Conservation (phyloP, 2,888 invertebrate species). For the Ectobius pallidus region DNA sequence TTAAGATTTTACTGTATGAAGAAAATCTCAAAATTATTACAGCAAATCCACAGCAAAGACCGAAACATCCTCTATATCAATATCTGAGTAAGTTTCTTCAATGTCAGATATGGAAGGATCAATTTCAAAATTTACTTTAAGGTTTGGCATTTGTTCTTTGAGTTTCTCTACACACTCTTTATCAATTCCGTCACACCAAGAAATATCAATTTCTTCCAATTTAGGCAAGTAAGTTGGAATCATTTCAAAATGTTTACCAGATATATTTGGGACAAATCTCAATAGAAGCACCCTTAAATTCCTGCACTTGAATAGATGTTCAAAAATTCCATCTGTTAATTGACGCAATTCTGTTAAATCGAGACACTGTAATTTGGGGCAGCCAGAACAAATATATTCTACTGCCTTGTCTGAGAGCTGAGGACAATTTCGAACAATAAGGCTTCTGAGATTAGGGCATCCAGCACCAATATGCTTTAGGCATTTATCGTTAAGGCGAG, state of each 20-base stretch:
- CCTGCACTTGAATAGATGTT: not conserved
- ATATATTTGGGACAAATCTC: not conserved
- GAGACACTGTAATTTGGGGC: not conserved
- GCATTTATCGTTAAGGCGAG: no score
- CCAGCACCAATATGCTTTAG: slow-evolving; percentile 6
- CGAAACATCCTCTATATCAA: not conserved
- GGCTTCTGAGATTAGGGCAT: not conserved
- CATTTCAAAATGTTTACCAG: not conserved
- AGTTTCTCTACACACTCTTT: not conserved
- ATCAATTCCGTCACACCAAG: not conserved
- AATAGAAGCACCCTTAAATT: not conserved
- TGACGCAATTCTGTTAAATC: not conserved
- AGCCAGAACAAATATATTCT: not conserved
- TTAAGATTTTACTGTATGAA: no score
- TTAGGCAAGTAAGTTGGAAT: not conserved
- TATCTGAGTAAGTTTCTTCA: not conserved
- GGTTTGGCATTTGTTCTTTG: slow-evolving; percentile 8
- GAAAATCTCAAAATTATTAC: no score
- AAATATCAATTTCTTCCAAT: not conserved
- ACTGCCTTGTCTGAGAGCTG: not conserved
- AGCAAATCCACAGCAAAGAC: not conserved
- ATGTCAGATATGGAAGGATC: no score
- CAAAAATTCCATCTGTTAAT: not conserved
- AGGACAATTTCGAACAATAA: not conserved
- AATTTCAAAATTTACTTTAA: not conserved